phyloP scores from a whole-genome alignment of 1,140 invertebrate genomes.

The Eurytemora carolleeae region DNA sequence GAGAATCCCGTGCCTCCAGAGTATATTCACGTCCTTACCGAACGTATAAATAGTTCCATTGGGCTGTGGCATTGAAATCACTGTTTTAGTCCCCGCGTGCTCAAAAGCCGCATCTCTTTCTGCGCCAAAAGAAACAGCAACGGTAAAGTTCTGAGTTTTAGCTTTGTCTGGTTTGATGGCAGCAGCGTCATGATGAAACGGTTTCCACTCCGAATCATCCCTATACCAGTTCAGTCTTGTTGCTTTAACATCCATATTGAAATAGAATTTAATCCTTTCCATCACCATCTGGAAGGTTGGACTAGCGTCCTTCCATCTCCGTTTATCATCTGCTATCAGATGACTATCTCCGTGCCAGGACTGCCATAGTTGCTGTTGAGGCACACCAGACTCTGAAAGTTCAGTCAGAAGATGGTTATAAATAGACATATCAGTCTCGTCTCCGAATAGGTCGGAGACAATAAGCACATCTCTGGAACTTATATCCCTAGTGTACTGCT shows the following conservation, averaged over 20 bases:
- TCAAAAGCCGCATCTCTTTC: slow-evolving; percentile 12
- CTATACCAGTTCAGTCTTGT: slow-evolving; percentile 11
- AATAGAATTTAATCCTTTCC: slow-evolving; percentile 5
- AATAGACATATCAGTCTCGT: background rate
- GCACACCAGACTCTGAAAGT: slow-evolving; percentile 1
- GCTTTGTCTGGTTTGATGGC: slow-evolving; percentile 5
- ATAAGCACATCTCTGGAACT: background rate
- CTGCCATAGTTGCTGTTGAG: slow-evolving; percentile 3
- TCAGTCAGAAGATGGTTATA: background rate
- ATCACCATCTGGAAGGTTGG: slow-evolving; percentile 5
- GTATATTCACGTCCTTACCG: slow-evolving; percentile 10
- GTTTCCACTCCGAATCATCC: slow-evolving; percentile 11
- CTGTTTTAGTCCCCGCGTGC: slow-evolving; percentile 8
- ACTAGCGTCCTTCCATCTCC: slow-evolving; percentile 2
- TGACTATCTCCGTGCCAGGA: slow-evolving; percentile 8
- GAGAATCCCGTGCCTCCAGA: slow-evolving; percentile 9
- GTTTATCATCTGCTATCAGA: slow-evolving; percentile 7
- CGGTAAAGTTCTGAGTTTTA: slow-evolving; percentile 11
- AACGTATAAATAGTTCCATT: slow-evolving; percentile 11
- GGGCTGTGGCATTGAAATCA: slow-evolving; percentile 9
- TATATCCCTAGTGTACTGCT: background rate
- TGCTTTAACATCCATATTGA: slow-evolving; percentile 11
- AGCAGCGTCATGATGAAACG: slow-evolving; percentile 13
- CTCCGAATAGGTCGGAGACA: background rate
- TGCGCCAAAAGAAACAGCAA: slow-evolving; percentile 5